Evolutionary conservation across 2,113 vertebrate species (phyloP), one percentile per base, ranked within the genome.

Genomic region (Vireo altiloquus): DNA sequence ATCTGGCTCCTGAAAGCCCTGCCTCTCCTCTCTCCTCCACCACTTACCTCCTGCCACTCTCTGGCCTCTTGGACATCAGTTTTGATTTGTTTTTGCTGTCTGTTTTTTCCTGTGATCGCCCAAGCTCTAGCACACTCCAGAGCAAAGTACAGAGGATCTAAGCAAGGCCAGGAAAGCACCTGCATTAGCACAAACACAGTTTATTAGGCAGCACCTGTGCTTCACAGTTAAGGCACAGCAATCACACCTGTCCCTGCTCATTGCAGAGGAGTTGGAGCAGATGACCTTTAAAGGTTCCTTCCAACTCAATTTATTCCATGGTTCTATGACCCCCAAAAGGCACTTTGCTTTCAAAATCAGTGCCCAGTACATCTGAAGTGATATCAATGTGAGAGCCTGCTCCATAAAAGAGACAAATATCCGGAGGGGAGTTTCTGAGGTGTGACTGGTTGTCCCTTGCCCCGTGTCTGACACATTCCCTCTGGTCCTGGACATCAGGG

Each of bases 351-450:
- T 44, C 40, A 57, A 40, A 77, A 49, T 11, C 3, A 0, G n/a
- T 87, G 65, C 13, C 44, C 28, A 56, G 13, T 27, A 6, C 21
- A 21, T 24, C 14, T 30, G 8, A 42, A 9, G 18, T 46, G 20
- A 30, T 27, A 31, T 3, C 19, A 13, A 35, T 8, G 13, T 18
- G 49, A 25, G 7, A 42, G 10, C 23, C 30, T 57, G 15, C 46
- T 85, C 88, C 35, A 54, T 35, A 25, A 66, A 82, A 42, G 2
- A 78, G 30, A 28, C 21, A 42, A n/a, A 56, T 39, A 12, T 78
- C 39, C 0, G 0, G 44, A 53, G 80, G 7, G 21, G 68, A 33
- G 25, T 74, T 77, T 30, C 0, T 4, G 44, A n/a, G 49, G 5
- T 33, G 64, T 42, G 64, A 9, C 10, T 37, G 30, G 21, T 10